Evolutionary conservation across 1,140 invertebrate species (phyloP).

Genomic region (Grapholita molesta): DNA sequence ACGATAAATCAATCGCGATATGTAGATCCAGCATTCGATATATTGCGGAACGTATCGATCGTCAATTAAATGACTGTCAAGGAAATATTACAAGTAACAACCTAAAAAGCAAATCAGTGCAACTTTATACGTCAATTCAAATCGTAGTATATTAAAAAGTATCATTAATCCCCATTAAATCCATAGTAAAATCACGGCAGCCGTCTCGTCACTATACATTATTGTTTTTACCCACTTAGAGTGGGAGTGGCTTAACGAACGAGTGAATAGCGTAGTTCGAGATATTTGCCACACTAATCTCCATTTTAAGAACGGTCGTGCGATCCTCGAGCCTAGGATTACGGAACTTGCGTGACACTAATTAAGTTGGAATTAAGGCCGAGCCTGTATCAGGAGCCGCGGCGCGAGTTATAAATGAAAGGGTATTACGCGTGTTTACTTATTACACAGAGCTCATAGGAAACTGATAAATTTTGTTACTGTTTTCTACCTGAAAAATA

Average conservation of each 20-base stretch:
- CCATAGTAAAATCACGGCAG: neutral
- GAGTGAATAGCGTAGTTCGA: conserved; percentile 60
- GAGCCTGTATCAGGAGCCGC: conserved; percentile 73
- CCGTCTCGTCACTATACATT: neutral
- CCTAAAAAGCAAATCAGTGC: too few relatives aligned
- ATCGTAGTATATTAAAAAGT: too few relatives aligned
- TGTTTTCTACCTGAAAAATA: neutral
- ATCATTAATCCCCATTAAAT: neutral
- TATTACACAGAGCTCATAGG: conserved; percentile 40
- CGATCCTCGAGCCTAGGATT: conserved; percentile 73
- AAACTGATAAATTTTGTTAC: conserved; percentile 24
- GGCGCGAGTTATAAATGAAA: conserved; percentile 73
- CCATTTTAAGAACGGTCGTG: conserved; percentile 75
- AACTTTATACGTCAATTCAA: too few relatives aligned
- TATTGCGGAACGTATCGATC: too few relatives aligned
- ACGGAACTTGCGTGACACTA: conserved; percentile 76
- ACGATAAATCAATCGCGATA: too few relatives aligned
- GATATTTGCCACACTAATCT: conserved; percentile 72
- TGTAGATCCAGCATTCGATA: too few relatives aligned
- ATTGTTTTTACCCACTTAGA: conserved; percentile 25
- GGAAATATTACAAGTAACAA: too few relatives aligned
- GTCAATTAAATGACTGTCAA: too few relatives aligned
- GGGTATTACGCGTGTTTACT: conserved; percentile 68
- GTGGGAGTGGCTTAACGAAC: conserved; percentile 59
- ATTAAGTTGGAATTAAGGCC: conserved; percentile 75